Evolutionary conservation across 2,113 vertebrate species (phyloP).

Genomic region (Cathartes aura): DNA sequence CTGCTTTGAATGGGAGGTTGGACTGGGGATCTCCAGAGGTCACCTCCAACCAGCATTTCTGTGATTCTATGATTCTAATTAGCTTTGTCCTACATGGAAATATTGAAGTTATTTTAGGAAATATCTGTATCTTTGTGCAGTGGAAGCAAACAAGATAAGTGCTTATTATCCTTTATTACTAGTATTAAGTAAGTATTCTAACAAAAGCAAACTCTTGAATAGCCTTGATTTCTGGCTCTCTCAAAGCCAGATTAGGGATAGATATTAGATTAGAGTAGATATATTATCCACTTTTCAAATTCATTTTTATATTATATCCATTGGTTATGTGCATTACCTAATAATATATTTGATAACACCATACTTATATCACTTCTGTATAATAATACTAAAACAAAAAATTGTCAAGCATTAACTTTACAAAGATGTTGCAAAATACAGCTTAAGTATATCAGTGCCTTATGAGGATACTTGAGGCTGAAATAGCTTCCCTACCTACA

Average conservation of each 20-base stretch:
- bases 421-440: background rate
- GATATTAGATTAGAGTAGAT: background rate
- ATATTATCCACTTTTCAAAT: background rate
- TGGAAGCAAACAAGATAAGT: background rate
- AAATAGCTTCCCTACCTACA: conserved; percentile 8
- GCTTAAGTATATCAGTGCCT: background rate
- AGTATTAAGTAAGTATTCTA: background rate
- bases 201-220: background rate
- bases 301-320: background rate
- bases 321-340: background rate
- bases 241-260: background rate
- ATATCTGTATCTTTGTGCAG: background rate
- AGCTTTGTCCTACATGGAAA: background rate
- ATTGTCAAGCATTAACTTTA: background rate
- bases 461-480: conserved; percentile 2
- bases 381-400: background rate
- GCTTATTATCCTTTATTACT: background rate
- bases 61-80: background rate
- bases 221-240: background rate
- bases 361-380: background rate
- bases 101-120: background rate
- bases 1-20: background rate
- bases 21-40: background rate
- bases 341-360: background rate
- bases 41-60: background rate